Base-by-base conservation (phyloP, 2,888 invertebrate species). In the Mycalesis mineus region DNA sequence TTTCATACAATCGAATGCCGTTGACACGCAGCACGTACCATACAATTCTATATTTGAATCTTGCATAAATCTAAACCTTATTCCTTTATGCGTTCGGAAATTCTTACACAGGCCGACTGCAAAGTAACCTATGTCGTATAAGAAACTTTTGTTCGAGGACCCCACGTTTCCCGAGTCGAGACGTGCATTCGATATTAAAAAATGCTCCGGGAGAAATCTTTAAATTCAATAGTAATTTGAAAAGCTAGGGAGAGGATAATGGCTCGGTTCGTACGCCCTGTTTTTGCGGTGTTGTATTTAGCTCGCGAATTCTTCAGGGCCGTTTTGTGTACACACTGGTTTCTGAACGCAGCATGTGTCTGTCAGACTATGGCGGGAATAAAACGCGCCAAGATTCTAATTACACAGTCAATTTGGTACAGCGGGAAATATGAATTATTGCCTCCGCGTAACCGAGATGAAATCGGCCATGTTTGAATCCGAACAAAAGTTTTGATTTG, bases 221-320 rank as follows among this genome's bases (percentile, higher is more conserved):
- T 83, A 86, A 84, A 88, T 88, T 86, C 86, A 88, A 88, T 85
- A 83, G 88, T 84, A 83, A 88, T 88, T 87, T 87, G 77, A 80
- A 80, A 83, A 76, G 77, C 72, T 76, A 78, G 85, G 85, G 82
- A 75, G 83, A 77, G 80, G 76, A 81, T 82, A 83, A 84, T 80
- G 75, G 79, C 72, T 65, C 73, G 56, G 71, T 72, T 70, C 73
- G 69, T 77, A 80, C 82, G 81, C 86, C 85, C 84, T 82, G 81
- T 84, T 86, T 83, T 82, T 86, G 88, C 82, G 87, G 88, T 88
- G 83, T 82, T 84, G 84, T 86, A 87, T 83, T 84, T 83, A 83
- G 84, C 78, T 81, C 78, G 87, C 87, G 78, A 88, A 85, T 86
- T 84, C 81, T 77, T 77, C 78, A 74, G 78, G 76, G 77, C 80